Percentiles rank a stretch among this genome's conserved stretches.
These are phyloP conservation scores for Progne subis DNA, from an alignment of 2,113 vertebrate species.

Conservation along the genomic window DNA sequence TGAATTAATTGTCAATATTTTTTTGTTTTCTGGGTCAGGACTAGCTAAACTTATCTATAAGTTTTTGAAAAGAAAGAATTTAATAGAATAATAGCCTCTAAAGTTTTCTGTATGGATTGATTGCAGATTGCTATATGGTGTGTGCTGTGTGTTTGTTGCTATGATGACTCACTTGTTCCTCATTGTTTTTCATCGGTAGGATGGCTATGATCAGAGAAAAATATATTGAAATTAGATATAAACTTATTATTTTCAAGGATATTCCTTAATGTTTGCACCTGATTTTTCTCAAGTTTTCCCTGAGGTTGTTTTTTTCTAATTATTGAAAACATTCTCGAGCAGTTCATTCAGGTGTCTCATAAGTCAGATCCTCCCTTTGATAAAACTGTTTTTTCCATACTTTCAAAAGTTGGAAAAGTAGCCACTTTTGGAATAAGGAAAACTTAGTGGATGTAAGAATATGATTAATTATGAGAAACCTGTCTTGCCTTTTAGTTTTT, in stretches of 20 bases:
- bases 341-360: neutral
- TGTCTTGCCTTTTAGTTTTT: neutral
- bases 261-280: conserved; percentile 33
- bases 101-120: neutral
- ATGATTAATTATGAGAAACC: neutral
- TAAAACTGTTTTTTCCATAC: neutral
- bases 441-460: neutral
- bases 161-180: conserved; percentile 31
- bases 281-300: conserved; percentile 7
- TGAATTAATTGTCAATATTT: neutral
- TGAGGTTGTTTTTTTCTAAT: neutral
- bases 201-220: conserved; percentile 44
- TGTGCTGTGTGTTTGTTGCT: neutral
- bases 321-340: conserved; percentile 49
- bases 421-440: neutral
- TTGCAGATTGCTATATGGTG: conserved; percentile 5
- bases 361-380: neutral
- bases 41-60: neutral
- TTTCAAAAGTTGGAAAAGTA: neutral
- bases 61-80: neutral
- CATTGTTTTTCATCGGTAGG: conserved; percentile 29
- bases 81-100: neutral
- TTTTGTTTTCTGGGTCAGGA: neutral
- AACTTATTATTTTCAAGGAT: conserved; percentile 22
- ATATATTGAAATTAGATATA: conserved; percentile 33